These are phyloP conservation scores for Scaptodrosophila latifasciaeformis DNA, from an alignment of 2,888 invertebrate genomes.

Conservation along the genomic window DNA sequence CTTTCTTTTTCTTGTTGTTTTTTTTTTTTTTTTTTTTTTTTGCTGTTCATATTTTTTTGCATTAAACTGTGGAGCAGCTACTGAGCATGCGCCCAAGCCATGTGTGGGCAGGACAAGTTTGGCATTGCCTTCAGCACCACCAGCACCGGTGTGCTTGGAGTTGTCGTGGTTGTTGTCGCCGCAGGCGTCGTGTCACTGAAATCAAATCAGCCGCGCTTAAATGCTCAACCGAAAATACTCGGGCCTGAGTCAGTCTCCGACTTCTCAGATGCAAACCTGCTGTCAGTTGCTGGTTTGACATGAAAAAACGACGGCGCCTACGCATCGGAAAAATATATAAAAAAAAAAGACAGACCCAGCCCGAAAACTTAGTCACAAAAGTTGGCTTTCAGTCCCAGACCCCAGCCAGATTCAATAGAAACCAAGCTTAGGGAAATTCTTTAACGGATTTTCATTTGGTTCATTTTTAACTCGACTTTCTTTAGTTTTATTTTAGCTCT, in stretches of 20 bases:
- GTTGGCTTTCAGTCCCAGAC: constrained; percentile 12
- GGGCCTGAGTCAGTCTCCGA: constrained; percentile 16
- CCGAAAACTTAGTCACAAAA: constrained; percentile 14
- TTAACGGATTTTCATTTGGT: constrained; percentile 61
- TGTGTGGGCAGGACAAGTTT: constrained; percentile 47
- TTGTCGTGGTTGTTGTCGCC: constrained; percentile 37
- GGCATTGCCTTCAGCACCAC: constrained; percentile 24
- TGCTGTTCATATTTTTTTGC: too few relatives aligned
- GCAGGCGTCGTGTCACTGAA: constrained; percentile 64
- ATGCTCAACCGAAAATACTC: constrained; percentile 58
- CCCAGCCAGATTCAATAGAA: too few relatives aligned
- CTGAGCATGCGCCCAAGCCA: constrained; percentile 49
- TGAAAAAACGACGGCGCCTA: constrained; percentile 62
- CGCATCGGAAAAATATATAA: too few relatives aligned
- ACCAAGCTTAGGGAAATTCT: constrained; percentile 67
- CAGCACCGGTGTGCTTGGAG: too few relatives aligned
- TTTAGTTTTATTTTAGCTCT: constrained; percentile 51
- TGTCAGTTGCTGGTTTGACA: constrained; percentile 68
- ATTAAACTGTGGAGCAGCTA: constrained; percentile 31
- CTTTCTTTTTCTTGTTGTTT: too few relatives aligned
- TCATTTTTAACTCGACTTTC: too few relatives aligned
- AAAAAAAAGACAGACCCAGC: constrained; percentile 29
- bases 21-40: too few relatives aligned
- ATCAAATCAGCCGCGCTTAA: constrained; percentile 66
- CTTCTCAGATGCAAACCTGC: constrained; percentile 53